Percentiles rank a stretch among this genome's conserved stretches.
Conservation (phyloP, 2,797 vertebrate genomes). For the Geotrypetes seraphini region DNA sequence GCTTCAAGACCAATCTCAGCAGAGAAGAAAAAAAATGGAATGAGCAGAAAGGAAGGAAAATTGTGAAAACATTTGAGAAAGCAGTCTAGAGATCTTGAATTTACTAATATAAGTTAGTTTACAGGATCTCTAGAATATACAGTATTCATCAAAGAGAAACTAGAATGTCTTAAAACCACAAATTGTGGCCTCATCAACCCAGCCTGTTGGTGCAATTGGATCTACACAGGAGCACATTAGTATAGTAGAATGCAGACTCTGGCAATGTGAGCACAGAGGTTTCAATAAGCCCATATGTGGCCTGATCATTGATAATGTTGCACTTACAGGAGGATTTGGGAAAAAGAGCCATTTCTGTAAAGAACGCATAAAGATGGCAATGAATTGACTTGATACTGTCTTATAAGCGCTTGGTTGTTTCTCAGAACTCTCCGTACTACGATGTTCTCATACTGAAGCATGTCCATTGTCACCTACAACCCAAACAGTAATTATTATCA, state of each 20-base stretch:
- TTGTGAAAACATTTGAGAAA: too few relatives aligned
- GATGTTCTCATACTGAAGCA: slow-evolving; percentile 76
- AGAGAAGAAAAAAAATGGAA: too few relatives aligned
- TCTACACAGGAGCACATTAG: too few relatives aligned
- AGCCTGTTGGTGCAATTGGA: too few relatives aligned
- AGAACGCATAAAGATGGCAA: slow-evolving; percentile 82
- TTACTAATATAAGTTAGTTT: background rate
- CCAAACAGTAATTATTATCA: too few relatives aligned
- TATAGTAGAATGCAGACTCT: background rate
- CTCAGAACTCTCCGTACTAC: slow-evolving; percentile 69
- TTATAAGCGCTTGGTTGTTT: slow-evolving; percentile 55
- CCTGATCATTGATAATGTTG: rapidly evolving
- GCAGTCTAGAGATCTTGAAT: background rate
- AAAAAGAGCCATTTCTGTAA: slow-evolving; percentile 51
- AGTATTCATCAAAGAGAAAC: too few relatives aligned
- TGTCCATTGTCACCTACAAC: slow-evolving; percentile 83
- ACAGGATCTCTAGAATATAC: background rate
- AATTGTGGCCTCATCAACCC: too few relatives aligned
- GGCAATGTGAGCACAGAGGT: background rate
- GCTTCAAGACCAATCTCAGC: too few relatives aligned
- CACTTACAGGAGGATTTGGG: slow-evolving; percentile 70
- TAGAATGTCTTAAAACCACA: too few relatives aligned
- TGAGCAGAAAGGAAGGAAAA: background rate
- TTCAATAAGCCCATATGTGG: too few relatives aligned
- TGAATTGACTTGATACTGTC: slow-evolving; percentile 56